A percentile compares a stretch with the other conserved stretches of the same genome.
phyloP scores from a whole-genome alignment of 2,888 invertebrate genomes.

The Scrobipalpa atriplicella region DNA sequence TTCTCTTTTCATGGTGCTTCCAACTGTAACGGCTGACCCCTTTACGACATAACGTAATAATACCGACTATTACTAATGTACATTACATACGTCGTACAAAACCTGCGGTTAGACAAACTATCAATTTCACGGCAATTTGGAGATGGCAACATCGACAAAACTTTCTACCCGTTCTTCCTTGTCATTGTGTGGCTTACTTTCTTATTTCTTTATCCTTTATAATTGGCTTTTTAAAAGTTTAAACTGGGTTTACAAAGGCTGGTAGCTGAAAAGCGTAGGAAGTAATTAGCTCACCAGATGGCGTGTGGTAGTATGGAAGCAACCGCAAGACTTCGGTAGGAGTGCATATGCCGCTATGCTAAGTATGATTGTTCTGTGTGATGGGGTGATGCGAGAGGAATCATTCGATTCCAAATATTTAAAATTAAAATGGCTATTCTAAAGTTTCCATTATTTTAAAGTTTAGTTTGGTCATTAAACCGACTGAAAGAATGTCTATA shows the following conservation, averaged over 20 bases:
- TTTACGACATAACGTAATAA: conserved; percentile 15
- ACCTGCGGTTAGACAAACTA: conserved; percentile 67
- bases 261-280: conserved; percentile 69
- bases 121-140: conserved; percentile 70
- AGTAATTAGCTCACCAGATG: conserved; percentile 77
- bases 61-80: conserved; percentile 17
- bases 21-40: background rate
- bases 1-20: background rate
- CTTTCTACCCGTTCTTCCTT: conserved; percentile 58
- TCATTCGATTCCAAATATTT: background rate
- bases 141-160: conserved; percentile 48
- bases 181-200: conserved; percentile 72
- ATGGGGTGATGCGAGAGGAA: background rate
- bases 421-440: too few species aligned
- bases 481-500: too few species aligned
- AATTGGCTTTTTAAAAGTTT: conserved; percentile 71
- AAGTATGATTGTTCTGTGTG: background rate
- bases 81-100: conserved; percentile 38
- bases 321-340: conserved; percentile 45
- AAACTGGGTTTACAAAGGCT: conserved; percentile 63
- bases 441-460: too few species aligned
- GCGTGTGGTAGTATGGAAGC: conserved; percentile 50
- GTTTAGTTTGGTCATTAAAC: too few species aligned
- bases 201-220: conserved; percentile 63
- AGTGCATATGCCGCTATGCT: conserved; percentile 13